Base-by-base conservation (phyloP, 1,140 invertebrate species). In the Drosophila tristis region DNA sequence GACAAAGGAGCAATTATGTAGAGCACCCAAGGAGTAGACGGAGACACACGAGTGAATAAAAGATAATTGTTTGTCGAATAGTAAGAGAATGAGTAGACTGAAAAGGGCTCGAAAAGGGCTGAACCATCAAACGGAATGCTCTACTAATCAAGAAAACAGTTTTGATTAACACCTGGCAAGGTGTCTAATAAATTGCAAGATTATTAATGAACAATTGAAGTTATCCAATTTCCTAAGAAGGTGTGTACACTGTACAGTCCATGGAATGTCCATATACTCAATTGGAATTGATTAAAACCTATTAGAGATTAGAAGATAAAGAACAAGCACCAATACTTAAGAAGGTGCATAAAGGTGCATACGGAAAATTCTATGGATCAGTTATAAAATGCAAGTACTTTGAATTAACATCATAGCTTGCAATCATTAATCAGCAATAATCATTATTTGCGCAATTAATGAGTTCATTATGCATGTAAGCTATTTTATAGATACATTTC, bases 1-100 rank as follows among this genome's bases (percentile, higher is more conserved):
- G 82, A 86, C 81, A 86, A 86, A 81, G 81, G 78, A 87, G 78
- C 81, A 86, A 86, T 86, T 86, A 86, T 87, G 71, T 49, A 62
- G 74, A 81, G 74, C 55, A 76, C 66, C 50, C 58, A 50, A 29
- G 48, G 43, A 63, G 13, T 15, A 49, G 25, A 26, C 47, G 45
- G 31, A 74, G 71, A 42, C 75, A 51, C 23, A 56, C 31, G 8
- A 8, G 2, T 31, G 31, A 31, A 31, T 31, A 31, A 9, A 31
- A 31, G 8, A 9, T 31, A 31, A 31, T 31, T 31, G 31, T 31
- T 31, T 31, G 31, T 31, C 9, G 31, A 9, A 31, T 9, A 8
- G 2, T 9, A 9, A 31, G 31, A 31, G 2, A 23, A 23, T 23
- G 4, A 25, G 23, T 25, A 4, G 0, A 25, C 4, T n/a, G n/a